Evolutionary conservation across 2,113 vertebrate genomes (phyloP), one percentile per base, ranked within the genome.

Genomic region (Pipa parva): DNA sequence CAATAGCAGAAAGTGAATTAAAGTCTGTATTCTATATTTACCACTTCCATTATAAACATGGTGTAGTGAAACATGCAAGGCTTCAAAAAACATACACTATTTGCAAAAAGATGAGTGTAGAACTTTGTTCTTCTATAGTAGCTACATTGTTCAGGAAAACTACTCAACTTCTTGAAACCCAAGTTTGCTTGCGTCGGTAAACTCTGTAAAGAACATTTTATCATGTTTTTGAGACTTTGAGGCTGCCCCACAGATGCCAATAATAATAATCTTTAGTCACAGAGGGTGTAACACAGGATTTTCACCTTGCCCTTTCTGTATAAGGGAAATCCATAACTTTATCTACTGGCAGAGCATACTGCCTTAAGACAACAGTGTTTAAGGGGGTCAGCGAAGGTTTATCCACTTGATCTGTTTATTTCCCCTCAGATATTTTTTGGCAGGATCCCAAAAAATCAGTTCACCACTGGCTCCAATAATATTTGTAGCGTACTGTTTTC

Each of bases 231-330:
- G 76, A 80, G 74, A 73, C 77, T 79, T 60, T 72, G 48, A 71
- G 50, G 7, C 13, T 15, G 21, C 12, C 45, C 21, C 52, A 75
- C 74, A 60, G 72, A 69, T 82, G 79, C 81, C 82, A 84, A 85
- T 73, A 66, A 84, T 86, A 89, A 82, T 83, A 81, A 74, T 81
- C 78, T 83, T 76, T 73, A 84, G 75, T 84, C 83, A 85, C 76
- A 85, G 74, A 83, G 78, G 72, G 71, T 77, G 62, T 78, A 80
- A 77, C 77, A 76, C 76, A 81, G 75, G 58, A 80, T 81, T 80
- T 81, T 85, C 75, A 82, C 68, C 72, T 77, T 79, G 77, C 55
- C 71, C 77, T 69, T 60, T 77, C 59, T 37, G 51, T 79, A 72
- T 57, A 42, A 72, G 83, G 73, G 81, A 81, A 82, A 79, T 73